Percentiles rank a stretch among this genome's conserved stretches.
phyloP scores from a whole-genome alignment of 2,888 invertebrate genomes.

The Nomada fucata region DNA sequence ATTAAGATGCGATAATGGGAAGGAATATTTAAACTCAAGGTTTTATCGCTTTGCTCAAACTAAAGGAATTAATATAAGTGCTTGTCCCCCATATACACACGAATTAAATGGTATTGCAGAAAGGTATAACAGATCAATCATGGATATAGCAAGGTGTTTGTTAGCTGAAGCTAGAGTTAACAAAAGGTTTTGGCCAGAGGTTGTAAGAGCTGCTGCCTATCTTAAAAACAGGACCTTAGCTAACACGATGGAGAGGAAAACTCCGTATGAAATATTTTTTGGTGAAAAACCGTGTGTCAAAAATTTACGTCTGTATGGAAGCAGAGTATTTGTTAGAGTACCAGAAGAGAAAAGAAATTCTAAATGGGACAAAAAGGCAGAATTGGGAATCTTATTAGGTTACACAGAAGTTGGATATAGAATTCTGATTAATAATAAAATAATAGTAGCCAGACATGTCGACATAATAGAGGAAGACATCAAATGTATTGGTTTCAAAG shows the following conservation, averaged over 20 bases:
- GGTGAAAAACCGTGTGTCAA: slow-evolving; percentile 44
- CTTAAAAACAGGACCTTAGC: slow-evolving; percentile 28
- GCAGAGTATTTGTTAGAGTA: slow-evolving; percentile 27
- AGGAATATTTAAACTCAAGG: no score
- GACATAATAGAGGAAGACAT: slow-evolving; percentile 1
- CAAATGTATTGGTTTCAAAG: not conserved
- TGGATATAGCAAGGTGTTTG: slow-evolving; percentile 25
- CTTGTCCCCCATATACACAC: no score
- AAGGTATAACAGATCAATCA: slow-evolving; percentile 13
- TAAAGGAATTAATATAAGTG: no score
- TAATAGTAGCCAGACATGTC: slow-evolving; percentile 11
- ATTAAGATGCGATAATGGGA: no score
- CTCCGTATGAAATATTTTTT: slow-evolving; percentile 29
- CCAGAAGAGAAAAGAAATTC: slow-evolving; percentile 18
- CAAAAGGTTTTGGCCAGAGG: slow-evolving; percentile 32
- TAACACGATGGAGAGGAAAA: slow-evolving; percentile 24
- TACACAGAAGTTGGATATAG: slow-evolving; percentile 58
- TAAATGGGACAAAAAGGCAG: slow-evolving; percentile 51
- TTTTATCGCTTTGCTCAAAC: no score
- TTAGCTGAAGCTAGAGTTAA: not conserved
- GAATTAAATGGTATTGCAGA: no score
- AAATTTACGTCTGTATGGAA: slow-evolving; percentile 36
- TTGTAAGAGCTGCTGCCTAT: slow-evolving; percentile 40
- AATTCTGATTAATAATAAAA: slow-evolving; percentile 33
- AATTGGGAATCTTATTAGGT: slow-evolving; percentile 55